A percentile compares a stretch with the other conserved stretches of the same genome.
These are phyloP conservation scores for Hypercompe scribonia DNA, from an alignment of 2,888 invertebrate genomes.

Conservation along the genomic window DNA sequence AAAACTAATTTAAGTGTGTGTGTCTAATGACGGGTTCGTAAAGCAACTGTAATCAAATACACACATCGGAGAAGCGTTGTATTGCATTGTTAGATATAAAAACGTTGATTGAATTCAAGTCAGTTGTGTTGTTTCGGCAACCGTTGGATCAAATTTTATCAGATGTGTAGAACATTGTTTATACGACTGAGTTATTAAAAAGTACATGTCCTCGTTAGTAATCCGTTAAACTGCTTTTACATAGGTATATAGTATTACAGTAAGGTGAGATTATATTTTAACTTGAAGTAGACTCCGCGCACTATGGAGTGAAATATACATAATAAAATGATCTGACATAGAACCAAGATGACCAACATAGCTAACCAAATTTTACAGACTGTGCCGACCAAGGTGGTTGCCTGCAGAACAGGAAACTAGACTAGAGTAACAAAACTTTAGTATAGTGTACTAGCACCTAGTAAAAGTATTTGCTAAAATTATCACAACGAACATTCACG, in stretches of 20 bases:
- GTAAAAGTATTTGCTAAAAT: no score
- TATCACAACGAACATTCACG: neutral
- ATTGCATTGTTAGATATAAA: neutral
- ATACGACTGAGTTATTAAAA: neutral
- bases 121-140: neutral
- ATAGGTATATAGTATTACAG: no score
- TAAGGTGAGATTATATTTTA: no score
- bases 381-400: no score
- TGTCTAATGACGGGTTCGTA: conserved; percentile 39
- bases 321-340: no score
- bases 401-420: no score
- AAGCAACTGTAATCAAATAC: conserved; percentile 30
- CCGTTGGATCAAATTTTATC: neutral
- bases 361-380: no score
- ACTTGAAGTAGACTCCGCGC: no score
- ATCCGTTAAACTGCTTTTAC: neutral
- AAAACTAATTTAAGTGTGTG: conserved; percentile 46
- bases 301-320: no score
- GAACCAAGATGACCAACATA: no score
- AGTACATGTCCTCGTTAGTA: neutral
- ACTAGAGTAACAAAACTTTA: no score
- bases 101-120: neutral
- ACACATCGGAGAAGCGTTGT: conserved; percentile 4
- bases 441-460: no score
- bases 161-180: neutral